Percentiles rank a stretch among this genome's conserved stretches.
These are phyloP conservation scores for Odontamblyopus lacepedii DNA, from an alignment of 2,797 vertebrate species.

Conservation along the genomic window DNA sequence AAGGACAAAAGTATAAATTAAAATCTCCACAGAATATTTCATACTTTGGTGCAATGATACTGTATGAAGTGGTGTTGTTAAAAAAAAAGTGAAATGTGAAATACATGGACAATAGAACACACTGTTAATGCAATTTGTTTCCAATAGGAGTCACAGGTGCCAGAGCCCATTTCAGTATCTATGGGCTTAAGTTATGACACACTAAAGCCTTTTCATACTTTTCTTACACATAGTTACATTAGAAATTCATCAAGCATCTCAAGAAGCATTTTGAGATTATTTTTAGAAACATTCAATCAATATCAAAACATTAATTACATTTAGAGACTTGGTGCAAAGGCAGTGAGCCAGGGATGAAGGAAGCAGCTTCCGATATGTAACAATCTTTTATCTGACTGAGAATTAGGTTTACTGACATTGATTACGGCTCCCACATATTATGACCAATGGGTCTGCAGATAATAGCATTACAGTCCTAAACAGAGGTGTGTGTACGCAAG, in stretches of 20 bases:
- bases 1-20: background rate
- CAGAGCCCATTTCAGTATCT: background rate
- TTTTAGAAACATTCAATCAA: background rate
- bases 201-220: background rate
- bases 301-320: background rate
- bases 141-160: background rate
- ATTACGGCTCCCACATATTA: conserved; percentile 18
- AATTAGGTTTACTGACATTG: conserved; percentile 49
- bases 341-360: background rate
- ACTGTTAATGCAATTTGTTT: background rate
- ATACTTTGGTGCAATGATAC: too few species aligned
- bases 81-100: background rate
- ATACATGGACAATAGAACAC: background rate
- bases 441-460: conserved; percentile 31
- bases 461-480: conserved; percentile 53
- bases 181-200: background rate
- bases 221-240: background rate
- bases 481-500: conserved; percentile 11
- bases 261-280: background rate
- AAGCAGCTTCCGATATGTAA: conserved; percentile 17
- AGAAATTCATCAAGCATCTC: background rate
- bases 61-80: too few species aligned
- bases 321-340: background rate
- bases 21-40: background rate
- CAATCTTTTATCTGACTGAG: conserved; percentile 23